Evolutionary conservation across 2,888 invertebrate genomes (phyloP), one percentile per base, ranked within the genome.

Genomic region (Heteromurus nitidus): DNA sequence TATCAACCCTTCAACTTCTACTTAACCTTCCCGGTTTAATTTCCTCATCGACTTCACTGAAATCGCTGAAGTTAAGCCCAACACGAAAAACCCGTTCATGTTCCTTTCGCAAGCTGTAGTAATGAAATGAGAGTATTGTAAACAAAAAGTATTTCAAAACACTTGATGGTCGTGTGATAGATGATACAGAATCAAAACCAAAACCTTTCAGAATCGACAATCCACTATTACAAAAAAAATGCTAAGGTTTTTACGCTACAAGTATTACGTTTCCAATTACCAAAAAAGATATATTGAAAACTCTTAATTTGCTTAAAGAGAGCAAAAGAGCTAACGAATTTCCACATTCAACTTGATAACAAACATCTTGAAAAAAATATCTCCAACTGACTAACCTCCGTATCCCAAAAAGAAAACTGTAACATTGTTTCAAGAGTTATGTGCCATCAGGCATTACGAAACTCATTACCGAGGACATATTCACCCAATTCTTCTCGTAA

Each of bases 171-270:
- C 18, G 62, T 62, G 62, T 62, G 62, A 62, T 62, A 62, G 31
- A 62, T 55, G 18, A 3, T 24, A 24, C 30, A 62, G 31, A 62
- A 30, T 62, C 75, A 75, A 67, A 74, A 77, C 58, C 68, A 53
- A 69, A 77, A 77, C 62, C 77, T 77, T 77, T 77, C 77, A 77
- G 50, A 30, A 62, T 64, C 69, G 77, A 77, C 77, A 77, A 77
- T 77, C 77, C 53, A 67, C 36, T 50, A 47, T 28, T 22, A 47
- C 60, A 60, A 58, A 13, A 58, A 24, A 58, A 7, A 36, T 36
- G 7, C 36, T 50, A 50, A n/a, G 50, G 3, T 50, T n/a, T 50
- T 50, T 13, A 13, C 5, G 50, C 13, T 36, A 36, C 5, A 36
- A 36, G 13, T 5, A 9, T 9, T 36, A 9, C 13, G 36, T 9